These are phyloP conservation scores for Stictonetta naevosa DNA, from an alignment of 2,113 vertebrate genomes.

Conservation along the genomic window DNA sequence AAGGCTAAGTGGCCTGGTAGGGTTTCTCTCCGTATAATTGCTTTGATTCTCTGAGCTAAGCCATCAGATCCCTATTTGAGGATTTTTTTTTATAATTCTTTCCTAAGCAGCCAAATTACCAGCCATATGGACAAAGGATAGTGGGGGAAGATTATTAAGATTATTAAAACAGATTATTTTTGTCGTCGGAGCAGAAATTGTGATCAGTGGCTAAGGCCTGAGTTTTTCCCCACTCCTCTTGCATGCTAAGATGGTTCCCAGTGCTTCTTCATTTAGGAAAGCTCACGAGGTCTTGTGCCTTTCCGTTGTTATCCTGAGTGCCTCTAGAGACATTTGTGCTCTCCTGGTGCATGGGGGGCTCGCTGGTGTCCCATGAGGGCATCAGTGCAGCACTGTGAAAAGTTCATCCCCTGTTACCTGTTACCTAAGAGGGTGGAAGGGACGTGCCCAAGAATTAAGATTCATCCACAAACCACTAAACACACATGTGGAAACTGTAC, in stretches of 20 bases:
- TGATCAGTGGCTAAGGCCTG: not conserved
- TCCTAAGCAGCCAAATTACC: constrained; percentile 62
- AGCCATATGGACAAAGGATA: constrained; percentile 61
- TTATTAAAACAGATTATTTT: constrained; percentile 65
- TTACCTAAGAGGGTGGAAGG: not conserved
- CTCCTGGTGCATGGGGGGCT: not conserved
- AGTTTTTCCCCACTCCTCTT: not conserved
- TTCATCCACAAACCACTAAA: not conserved
- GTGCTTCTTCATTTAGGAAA: not conserved
- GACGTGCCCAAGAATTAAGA: not conserved
- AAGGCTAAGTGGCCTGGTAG: constrained; percentile 24
- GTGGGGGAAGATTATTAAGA: constrained; percentile 51
- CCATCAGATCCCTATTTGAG: constrained; percentile 63
- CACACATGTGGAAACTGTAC: not conserved
- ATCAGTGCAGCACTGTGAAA: not conserved
- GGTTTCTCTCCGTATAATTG: constrained; percentile 35
- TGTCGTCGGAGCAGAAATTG: not conserved
- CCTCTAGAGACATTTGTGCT: not conserved
- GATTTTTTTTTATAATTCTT: constrained; percentile 62
- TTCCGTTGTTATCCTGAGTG: not conserved
- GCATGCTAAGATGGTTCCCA: not conserved
- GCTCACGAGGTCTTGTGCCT: not conserved
- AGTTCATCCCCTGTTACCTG: not conserved
- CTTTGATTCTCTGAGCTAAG: constrained; percentile 52
- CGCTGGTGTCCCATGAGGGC: not conserved